Evolutionary conservation across 2,113 vertebrate genomes (phyloP).

Genomic region (Tursiops truncatus): DNA sequence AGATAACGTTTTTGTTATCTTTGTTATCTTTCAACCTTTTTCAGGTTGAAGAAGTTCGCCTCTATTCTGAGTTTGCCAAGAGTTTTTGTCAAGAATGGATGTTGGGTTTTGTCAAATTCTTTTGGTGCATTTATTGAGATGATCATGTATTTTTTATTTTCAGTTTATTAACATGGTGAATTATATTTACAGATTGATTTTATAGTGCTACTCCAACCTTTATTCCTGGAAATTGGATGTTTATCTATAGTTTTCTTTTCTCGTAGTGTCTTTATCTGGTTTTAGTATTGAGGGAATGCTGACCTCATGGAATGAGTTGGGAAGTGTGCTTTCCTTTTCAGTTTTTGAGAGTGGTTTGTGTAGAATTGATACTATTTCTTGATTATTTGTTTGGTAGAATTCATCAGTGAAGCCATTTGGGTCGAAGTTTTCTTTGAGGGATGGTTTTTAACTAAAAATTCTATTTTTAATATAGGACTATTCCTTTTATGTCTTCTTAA

Average conservation of each 20-base stretch:
- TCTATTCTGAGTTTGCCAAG: neutral
- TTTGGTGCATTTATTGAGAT: constrained; percentile 17
- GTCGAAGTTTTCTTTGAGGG: neutral
- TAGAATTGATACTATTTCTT: neutral
- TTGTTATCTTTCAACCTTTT: neutral
- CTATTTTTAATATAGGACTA: neutral
- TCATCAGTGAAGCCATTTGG: neutral
- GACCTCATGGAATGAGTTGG: neutral
- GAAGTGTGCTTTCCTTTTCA: constrained; percentile 12
- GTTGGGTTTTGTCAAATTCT: constrained; percentile 15
- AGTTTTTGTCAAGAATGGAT: neutral
- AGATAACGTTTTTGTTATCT: neutral
- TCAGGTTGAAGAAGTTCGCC: neutral
- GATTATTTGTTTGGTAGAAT: neutral
- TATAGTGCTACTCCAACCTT: neutral
- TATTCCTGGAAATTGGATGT: neutral
- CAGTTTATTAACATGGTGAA: neutral
- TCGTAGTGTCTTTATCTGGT: neutral
- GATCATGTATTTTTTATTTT: neutral
- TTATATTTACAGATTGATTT: constrained; percentile 2
- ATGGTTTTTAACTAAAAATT: constrained; percentile 4
- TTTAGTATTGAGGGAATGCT: constrained; percentile 4
- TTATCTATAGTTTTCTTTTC: constrained; percentile 4
- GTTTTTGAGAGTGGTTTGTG: neutral
- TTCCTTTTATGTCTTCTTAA: constrained; percentile 19